phyloP scores from a whole-genome alignment of 2,888 invertebrate species.

The Polia nebulosa region DNA sequence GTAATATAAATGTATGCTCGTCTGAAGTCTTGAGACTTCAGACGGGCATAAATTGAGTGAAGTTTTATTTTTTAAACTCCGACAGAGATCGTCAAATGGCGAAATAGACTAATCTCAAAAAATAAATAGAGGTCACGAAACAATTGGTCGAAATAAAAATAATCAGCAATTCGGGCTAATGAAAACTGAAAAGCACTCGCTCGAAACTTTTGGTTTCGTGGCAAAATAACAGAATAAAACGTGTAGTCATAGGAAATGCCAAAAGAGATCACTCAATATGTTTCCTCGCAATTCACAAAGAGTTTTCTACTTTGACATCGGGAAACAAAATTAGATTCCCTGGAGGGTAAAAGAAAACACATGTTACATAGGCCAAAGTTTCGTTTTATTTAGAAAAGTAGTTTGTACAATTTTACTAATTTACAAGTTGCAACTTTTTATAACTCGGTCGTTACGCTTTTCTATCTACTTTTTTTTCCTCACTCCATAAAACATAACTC shows the following conservation, averaged over 20 bases:
- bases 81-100: no score
- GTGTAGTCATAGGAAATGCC: slow-evolving; percentile 42
- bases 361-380: slow-evolving; percentile 89
- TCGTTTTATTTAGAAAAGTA: slow-evolving; percentile 90
- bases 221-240: slow-evolving; percentile 52
- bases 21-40: no score
- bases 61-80: no score
- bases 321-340: slow-evolving; percentile 47
- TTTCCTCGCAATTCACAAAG: slow-evolving; percentile 54
- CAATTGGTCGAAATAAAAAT: slow-evolving; percentile 12
- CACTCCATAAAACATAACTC: slow-evolving; percentile 80
- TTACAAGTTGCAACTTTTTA: slow-evolving; percentile 72
- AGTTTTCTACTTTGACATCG: slow-evolving; percentile 56
- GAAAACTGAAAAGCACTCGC: slow-evolving; percentile 38
- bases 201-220: slow-evolving; percentile 23
- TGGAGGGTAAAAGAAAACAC: slow-evolving; percentile 69
- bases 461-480: slow-evolving; percentile 75
- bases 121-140: background rate
- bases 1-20: no score
- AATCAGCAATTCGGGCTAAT: background rate
- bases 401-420: slow-evolving; percentile 89
- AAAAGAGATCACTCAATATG: slow-evolving; percentile 59
- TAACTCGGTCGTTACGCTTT: slow-evolving; percentile 65
- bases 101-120: background rate
- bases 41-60: no score